Evolutionary conservation across 2,113 vertebrate genomes (phyloP).

Genomic region (Gasterosteus aculeatus): DNA sequence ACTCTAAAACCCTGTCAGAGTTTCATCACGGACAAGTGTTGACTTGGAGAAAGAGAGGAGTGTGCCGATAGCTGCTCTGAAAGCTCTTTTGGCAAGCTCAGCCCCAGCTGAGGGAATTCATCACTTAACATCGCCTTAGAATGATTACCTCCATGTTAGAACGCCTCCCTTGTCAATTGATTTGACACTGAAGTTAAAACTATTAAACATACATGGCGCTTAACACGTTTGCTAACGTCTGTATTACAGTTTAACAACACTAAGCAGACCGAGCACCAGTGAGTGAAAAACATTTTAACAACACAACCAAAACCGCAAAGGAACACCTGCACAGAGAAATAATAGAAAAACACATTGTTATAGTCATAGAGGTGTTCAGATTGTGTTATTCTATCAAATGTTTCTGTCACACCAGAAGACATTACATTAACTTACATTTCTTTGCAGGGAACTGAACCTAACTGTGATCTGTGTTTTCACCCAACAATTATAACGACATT

Average conservation of each 20-base stretch:
- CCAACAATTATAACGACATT: not conserved
- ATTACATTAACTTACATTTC: not conserved
- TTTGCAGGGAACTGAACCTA: not conserved
- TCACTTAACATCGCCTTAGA: not conserved
- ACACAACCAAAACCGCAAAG: no score
- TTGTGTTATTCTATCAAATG: no score
- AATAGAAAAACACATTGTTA: no score
- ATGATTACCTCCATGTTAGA: not conserved
- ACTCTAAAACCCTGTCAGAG: not conserved
- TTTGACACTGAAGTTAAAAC: not conserved
- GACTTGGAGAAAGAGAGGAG: not conserved
- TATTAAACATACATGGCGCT: not conserved
- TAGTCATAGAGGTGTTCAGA: no score
- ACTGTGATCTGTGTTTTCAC: not conserved
- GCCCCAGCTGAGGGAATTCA: not conserved
- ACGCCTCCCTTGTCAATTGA: not conserved
- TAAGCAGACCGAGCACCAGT: not conserved
- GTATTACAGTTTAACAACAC: not conserved
- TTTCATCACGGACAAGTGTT: not conserved
- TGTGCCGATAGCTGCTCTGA: not conserved
- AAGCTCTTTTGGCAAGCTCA: not conserved
- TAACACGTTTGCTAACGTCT: not conserved
- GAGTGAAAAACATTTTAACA: not conserved
- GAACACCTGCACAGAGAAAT: no score
- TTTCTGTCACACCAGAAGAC: not conserved